Percentiles rank a stretch among this genome's conserved stretches.
Evolutionary conservation across 2,888 invertebrate species (phyloP).

Genomic region (Meandrusa payeni): DNA sequence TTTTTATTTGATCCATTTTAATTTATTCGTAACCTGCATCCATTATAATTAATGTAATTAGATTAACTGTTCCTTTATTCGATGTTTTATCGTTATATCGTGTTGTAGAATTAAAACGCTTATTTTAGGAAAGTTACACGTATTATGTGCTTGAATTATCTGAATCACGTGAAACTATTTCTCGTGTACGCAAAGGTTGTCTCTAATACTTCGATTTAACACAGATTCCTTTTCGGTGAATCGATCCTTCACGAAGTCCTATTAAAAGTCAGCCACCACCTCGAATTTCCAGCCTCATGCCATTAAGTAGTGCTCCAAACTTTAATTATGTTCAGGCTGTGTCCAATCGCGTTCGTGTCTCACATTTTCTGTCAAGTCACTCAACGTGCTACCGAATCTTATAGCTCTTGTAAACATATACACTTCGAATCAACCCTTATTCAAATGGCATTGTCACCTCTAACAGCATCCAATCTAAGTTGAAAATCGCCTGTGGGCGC

Average conservation of each 20-base stretch:
- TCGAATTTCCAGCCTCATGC: constrained; percentile 73
- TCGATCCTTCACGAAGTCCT: constrained; percentile 72
- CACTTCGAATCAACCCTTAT: constrained; percentile 32
- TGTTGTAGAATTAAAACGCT: constrained; percentile 22
- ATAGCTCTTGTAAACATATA: constrained; percentile 42
- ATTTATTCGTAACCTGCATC: constrained; percentile 36
- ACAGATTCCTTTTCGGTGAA: constrained; percentile 64
- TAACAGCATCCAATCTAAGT: constrained; percentile 46
- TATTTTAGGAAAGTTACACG: constrained; percentile 2
- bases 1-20: constrained; percentile 35
- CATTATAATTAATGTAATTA: constrained; percentile 39
- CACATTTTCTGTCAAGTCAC: constrained; percentile 76
- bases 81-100: constrained; percentile 30
- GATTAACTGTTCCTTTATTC: constrained; percentile 34
- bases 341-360: constrained; percentile 80
- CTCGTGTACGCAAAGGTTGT: constrained; percentile 32
- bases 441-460: constrained; percentile 40
- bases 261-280: constrained; percentile 77
- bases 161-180: constrained; percentile 31
- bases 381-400: constrained; percentile 77
- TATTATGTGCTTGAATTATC: constrained; percentile 13
- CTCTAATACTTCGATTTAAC: constrained; percentile 51
- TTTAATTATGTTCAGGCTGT: constrained; percentile 80
- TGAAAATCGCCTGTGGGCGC: constrained; percentile 42
- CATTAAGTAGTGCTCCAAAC: constrained; percentile 78